Evolutionary conservation across 2,797 vertebrate species (phyloP).

Genomic region (Falco columbarius): DNA sequence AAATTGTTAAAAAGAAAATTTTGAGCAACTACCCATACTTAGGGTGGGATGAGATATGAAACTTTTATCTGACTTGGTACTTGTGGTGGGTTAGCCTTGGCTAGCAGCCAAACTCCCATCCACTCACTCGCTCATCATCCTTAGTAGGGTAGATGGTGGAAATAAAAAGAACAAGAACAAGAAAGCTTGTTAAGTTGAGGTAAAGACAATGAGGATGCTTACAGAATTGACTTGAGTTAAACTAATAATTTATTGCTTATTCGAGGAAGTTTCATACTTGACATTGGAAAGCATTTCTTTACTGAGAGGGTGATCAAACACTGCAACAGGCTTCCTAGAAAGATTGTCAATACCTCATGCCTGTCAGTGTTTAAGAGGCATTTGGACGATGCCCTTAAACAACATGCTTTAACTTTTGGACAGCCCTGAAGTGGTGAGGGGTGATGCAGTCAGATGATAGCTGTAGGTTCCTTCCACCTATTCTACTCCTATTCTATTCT

Average conservation of each 20-base stretch:
- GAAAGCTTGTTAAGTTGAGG: not conserved
- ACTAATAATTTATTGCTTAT: not conserved
- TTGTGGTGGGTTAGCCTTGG: not conserved
- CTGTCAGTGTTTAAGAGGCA: not conserved
- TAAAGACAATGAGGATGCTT: not conserved
- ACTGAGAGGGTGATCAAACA: not conserved
- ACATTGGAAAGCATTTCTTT: not conserved
- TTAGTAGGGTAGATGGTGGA: not conserved
- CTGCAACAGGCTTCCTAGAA: not conserved
- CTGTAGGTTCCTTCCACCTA: not conserved
- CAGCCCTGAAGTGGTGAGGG: not conserved
- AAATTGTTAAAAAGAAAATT: not conserved
- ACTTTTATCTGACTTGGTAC: not conserved
- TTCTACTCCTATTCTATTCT: not conserved
- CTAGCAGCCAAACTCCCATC: not conserved
- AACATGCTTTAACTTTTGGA: not conserved
- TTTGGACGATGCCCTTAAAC: not conserved
- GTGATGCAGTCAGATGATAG: not conserved
- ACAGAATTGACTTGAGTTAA: not conserved
- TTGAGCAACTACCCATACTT: not conserved
- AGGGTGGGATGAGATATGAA: not conserved
- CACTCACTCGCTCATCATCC: not conserved
- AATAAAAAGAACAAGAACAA: not conserved
- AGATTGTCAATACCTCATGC: not conserved
- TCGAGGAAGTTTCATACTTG: not conserved